phyloP scores from a whole-genome alignment of 2,797 vertebrate genomes.

The Borostomias antarcticus region DNA sequence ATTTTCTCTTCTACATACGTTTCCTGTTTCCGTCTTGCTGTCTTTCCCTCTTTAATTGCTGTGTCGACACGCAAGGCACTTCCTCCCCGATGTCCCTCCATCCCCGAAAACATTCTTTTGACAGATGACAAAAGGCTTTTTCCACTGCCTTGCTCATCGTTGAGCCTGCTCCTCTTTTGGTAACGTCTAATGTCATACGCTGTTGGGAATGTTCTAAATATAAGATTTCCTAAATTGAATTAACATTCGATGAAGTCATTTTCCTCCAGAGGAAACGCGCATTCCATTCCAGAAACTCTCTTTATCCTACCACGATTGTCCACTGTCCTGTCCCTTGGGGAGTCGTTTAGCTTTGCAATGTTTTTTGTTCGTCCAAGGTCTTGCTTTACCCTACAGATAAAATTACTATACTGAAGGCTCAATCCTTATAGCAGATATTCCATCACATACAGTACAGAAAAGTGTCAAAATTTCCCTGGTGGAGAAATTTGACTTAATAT shows the following conservation, averaged over 20 bases:
- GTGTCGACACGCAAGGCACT: slow-evolving; percentile 8
- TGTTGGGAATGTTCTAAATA: slow-evolving; percentile 44
- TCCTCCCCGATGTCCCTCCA: background rate
- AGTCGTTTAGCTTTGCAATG: background rate
- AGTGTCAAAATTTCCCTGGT: too few relatives aligned
- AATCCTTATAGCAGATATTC: too few relatives aligned
- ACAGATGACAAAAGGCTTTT: slow-evolving; percentile 22
- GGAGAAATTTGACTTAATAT: background rate
- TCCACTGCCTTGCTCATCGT: slow-evolving; percentile 15
- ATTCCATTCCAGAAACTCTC: slow-evolving; percentile 22
- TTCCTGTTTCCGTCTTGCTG: slow-evolving; percentile 13
- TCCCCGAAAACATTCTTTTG: slow-evolving; percentile 5
- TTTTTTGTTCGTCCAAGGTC: background rate
- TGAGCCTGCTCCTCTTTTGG: slow-evolving; percentile 6
- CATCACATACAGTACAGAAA: too few relatives aligned
- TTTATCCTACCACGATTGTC: slow-evolving; percentile 28
- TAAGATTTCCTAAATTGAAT: slow-evolving; percentile 41
- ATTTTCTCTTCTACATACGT: background rate
- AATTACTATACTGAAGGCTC: background rate
- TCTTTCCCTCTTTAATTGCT: background rate
- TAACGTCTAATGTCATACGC: slow-evolving; percentile 17
- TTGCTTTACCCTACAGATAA: background rate
- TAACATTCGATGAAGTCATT: slow-evolving; percentile 41
- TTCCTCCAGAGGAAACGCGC: slow-evolving; percentile 38
- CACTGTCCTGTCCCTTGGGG: slow-evolving; percentile 1